Percentiles rank a stretch among this genome's conserved stretches.
These are phyloP conservation scores for Chrysotoxum bicinctum DNA, from an alignment of 2,888 invertebrate genomes.

Conservation along the genomic window DNA sequence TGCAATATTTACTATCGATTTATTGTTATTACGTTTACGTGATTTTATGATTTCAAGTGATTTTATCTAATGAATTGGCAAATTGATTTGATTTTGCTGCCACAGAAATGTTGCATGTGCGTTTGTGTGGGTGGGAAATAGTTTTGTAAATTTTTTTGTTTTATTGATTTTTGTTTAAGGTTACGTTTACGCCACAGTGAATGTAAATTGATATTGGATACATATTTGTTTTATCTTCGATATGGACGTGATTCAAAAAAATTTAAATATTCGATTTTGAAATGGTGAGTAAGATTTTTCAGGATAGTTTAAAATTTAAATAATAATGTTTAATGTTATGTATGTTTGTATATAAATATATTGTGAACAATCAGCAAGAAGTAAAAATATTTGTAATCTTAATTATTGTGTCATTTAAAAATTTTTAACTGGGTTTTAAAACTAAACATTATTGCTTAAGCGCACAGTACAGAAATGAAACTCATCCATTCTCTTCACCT, in stretches of 20 bases:
- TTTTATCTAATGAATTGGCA: constrained; percentile 41
- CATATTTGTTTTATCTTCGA: neutral
- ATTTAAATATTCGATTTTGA: neutral
- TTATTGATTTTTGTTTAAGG: neutral
- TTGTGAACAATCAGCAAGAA: too few relatives aligned
- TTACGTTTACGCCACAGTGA: constrained; percentile 15
- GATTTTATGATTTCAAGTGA: constrained; percentile 55
- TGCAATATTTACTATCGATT: constrained; percentile 41
- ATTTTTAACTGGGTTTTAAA: too few relatives aligned
- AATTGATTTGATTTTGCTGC: constrained; percentile 46
- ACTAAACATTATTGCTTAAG: too few relatives aligned
- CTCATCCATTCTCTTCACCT: too few relatives aligned
- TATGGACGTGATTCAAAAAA: neutral
- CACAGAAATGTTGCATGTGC: constrained; percentile 5
- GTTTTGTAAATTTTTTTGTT: neutral
- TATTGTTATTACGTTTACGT: constrained; percentile 35
- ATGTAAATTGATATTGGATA: neutral
- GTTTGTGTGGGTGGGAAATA: neutral
- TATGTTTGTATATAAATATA: too few relatives aligned
- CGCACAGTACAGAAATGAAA: too few relatives aligned
- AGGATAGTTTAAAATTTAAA: neutral
- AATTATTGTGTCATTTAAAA: too few relatives aligned
- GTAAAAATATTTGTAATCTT: too few relatives aligned
- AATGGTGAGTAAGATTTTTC: neutral
- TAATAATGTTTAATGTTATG: neutral